Evolutionary conservation across 2,797 vertebrate species (phyloP).

Genomic region (Microcaecilia unicolor): DNA sequence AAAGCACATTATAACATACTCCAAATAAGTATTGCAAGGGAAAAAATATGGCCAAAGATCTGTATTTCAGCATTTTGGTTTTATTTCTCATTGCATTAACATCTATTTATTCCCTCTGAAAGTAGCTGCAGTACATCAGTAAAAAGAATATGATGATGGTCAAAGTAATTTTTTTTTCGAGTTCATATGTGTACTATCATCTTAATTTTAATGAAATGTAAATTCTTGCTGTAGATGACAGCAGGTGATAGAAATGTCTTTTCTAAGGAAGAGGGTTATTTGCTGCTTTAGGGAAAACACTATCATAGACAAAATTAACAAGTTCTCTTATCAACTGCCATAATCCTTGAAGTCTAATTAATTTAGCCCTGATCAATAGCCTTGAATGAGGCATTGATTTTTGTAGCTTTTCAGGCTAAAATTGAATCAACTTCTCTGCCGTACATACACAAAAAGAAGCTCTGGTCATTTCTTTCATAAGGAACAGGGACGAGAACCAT

Average conservation of each 20-base stretch:
- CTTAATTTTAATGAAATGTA: no score
- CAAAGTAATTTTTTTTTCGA: no score
- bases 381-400: slow-evolving; percentile 75
- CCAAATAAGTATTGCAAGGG: slow-evolving; percentile 17
- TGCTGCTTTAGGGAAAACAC: slow-evolving; percentile 68
- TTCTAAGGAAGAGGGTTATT: slow-evolving; percentile 65
- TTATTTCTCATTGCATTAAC: no score
- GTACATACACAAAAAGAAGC: background rate
- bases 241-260: slow-evolving; percentile 47
- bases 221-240: no score
- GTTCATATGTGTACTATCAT: no score
- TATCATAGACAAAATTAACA: slow-evolving; percentile 76
- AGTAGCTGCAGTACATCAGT: no score
- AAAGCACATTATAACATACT: slow-evolving; percentile 13
- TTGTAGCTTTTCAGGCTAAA: slow-evolving; percentile 35
- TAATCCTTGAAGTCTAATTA: slow-evolving; percentile 75
- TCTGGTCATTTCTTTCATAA: background rate
- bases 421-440: slow-evolving; percentile 33
- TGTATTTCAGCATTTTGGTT: no score
- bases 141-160: no score
- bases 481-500: background rate
- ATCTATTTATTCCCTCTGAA: no score
- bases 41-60: no score
- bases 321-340: slow-evolving; percentile 72
- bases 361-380: slow-evolving; percentile 74